Percentiles rank a stretch among this genome's conserved stretches.
phyloP scores from a whole-genome alignment of 2,888 invertebrate species.

The Corythucha ciliata region DNA sequence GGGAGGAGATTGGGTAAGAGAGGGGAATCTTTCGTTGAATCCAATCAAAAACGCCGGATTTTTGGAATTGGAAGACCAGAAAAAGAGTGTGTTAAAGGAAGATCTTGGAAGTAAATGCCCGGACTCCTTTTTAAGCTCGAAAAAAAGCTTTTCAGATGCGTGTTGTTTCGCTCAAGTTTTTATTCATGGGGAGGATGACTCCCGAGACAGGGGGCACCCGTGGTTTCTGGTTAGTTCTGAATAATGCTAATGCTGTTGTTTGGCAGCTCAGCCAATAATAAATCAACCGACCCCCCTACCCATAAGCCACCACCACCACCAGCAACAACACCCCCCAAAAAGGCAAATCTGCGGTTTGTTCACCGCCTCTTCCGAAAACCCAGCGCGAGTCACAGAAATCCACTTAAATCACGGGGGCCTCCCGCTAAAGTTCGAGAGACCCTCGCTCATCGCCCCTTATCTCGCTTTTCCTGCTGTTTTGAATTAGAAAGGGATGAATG shows the following conservation, averaged over 20 bases:
- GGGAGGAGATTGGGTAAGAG: no score
- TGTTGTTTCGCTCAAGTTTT: neutral
- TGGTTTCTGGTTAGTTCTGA: constrained; percentile 21
- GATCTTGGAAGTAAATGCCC: no score
- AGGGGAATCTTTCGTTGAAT: no score
- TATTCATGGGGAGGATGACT: constrained; percentile 11
- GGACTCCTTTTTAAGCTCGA: no score
- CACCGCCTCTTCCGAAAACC: constrained; percentile 10
- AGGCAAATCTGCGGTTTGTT: constrained; percentile 24
- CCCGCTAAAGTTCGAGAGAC: constrained; percentile 17
- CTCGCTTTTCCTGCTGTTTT: neutral
- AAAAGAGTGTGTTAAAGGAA: no score
- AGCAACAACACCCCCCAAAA: neutral
- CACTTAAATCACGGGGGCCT: constrained; percentile 18
- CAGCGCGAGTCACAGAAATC: constrained; percentile 1
- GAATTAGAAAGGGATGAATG: neutral
- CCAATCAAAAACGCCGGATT: no score
- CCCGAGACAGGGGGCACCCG: neutral
- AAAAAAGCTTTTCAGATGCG: no score
- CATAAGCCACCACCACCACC: no score
- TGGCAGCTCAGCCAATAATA: constrained; percentile 30
- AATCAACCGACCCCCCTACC: constrained; percentile 21
- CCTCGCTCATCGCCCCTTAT: no score
- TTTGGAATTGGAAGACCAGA: no score
- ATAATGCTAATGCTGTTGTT: constrained; percentile 29